Evolutionary conservation across 2,888 invertebrate species (phyloP), one percentile per base, ranked within the genome.

Genomic region (Nephrotoma appendiculata): DNA sequence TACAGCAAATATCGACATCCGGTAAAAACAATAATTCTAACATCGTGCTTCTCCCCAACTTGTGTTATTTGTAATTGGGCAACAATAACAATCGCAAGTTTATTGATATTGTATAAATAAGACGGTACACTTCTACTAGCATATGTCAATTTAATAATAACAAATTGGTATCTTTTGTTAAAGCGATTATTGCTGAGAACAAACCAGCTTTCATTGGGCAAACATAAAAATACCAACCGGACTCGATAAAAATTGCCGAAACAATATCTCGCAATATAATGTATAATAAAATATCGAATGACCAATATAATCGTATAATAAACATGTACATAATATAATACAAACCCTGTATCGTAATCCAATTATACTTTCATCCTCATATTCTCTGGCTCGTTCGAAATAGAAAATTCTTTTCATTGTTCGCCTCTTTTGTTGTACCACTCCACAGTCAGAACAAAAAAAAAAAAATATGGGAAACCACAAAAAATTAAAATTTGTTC

Each of bases 281-380:
- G 9, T 71, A 71, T 71, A 71, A 71, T 9, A 71, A 71, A 71
- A 4, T 71, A 71, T 71, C 71, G 31, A 9, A 31, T 71, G 31
- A 31, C 71, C 19, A 71, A 15, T 57, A 57, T 57, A 15, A 57
- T 11, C 52, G 31, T 44, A 44, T 9, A 44, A 44, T 71, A 71
- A 71, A 71, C 7, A 71, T 15, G 6, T 12, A 71, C n/a, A 71
- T 71, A 12, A 11, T 41, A 84, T 42, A 84, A 19, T 86, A 84
- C 84, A 71, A 84, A 87, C 87, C 87, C 83, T 85, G 44, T 87
- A 87, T 11, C 71, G 85, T 57, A 87, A 45, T 84, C 87, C 87
- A 87, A 87, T 85, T 44, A 87, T 86, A 57, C 83, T 85, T 19
- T 85, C 44, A 44, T 85, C 44, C 11, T 85, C 85, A 15, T 44